These are phyloP conservation scores for Cercopithecus neglectus DNA, from an alignment of 2,797 vertebrate genomes.

Conservation along the genomic window DNA sequence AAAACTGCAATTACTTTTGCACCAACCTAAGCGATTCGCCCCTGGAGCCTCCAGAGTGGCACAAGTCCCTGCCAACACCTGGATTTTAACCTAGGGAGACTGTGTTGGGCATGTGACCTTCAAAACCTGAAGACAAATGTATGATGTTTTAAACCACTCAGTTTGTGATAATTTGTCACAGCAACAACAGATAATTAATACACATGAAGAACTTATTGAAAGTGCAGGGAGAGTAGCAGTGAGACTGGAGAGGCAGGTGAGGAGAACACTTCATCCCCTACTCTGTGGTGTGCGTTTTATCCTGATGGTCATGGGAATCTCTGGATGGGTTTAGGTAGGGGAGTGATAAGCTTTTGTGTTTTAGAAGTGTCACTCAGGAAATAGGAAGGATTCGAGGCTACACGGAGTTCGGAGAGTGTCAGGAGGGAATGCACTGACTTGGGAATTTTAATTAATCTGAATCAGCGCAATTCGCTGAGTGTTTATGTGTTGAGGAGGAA, in stretches of 20 bases:
- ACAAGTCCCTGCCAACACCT: accelerated
- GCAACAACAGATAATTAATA: not conserved
- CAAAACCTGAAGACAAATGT: not conserved
- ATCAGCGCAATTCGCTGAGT: not conserved
- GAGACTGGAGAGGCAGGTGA: not conserved
- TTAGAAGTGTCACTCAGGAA: not conserved
- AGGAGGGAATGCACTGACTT: not conserved
- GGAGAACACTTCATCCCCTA: not conserved
- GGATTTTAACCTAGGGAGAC: not conserved
- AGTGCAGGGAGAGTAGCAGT: not conserved
- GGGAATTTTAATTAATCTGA: not conserved
- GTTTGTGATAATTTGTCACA: not conserved
- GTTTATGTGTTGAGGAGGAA: not conserved
- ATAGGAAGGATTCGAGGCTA: not conserved
- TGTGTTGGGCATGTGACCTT: not conserved
- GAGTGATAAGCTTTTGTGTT: not conserved
- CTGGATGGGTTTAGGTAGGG: not conserved
- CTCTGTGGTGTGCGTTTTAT: not conserved
- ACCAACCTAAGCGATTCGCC: not conserved
- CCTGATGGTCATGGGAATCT: too few species aligned
- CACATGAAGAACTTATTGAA: not conserved
- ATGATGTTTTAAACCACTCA: not conserved
- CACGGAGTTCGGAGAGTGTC: not conserved
- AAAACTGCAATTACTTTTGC: not conserved
- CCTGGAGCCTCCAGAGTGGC: not conserved